These are phyloP conservation scores for Burhinus bistriatus DNA, from an alignment of 2,113 vertebrate species.

Conservation along the genomic window DNA sequence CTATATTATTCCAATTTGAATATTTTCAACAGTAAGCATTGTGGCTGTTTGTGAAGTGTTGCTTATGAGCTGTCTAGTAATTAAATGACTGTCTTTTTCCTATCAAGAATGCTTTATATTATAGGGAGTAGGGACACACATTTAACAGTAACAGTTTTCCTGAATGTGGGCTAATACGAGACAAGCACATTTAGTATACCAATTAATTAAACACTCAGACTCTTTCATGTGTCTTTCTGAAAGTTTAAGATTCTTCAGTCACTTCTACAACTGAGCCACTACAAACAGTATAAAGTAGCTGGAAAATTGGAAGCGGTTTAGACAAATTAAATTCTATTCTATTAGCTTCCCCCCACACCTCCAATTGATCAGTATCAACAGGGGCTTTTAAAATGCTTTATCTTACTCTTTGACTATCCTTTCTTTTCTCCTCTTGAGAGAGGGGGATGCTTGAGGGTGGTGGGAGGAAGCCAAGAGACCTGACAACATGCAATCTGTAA, in stretches of 20 bases:
- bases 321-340: neutral
- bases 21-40: neutral
- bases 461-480: neutral
- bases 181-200: neutral
- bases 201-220: neutral
- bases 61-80: neutral
- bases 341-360: fast-evolving
- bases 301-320: neutral
- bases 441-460: neutral
- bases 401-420: neutral
- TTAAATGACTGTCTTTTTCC: neutral
- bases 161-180: neutral
- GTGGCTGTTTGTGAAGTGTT: neutral
- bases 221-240: neutral
- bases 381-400: neutral
- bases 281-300: neutral
- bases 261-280: neutral
- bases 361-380: neutral
- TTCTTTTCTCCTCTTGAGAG: neutral
- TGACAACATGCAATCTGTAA: neutral
- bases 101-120: neutral
- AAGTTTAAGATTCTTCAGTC: neutral
- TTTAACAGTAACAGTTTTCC: neutral
- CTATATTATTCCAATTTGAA: neutral
- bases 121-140: fast-evolving